Evolutionary conservation across 1,140 invertebrate species (phyloP).

Genomic region (Euwallacea fornicatus): DNA sequence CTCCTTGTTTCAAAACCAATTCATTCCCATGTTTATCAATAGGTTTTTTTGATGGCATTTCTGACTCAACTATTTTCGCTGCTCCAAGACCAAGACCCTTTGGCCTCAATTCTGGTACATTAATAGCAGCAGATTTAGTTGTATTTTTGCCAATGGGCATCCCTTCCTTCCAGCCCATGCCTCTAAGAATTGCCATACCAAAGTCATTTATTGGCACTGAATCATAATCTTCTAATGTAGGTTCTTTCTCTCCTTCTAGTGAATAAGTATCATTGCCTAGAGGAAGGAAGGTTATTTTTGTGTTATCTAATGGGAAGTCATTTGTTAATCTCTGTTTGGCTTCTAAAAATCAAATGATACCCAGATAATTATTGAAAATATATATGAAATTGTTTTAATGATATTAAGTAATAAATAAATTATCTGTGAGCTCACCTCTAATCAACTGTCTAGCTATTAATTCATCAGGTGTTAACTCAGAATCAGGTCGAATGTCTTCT

Average conservation of each 20-base stretch:
- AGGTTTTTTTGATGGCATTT: conserved; percentile 54
- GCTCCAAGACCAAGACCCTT: conserved; percentile 92
- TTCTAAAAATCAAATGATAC: conserved; percentile 33
- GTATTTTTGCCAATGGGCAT: conserved; percentile 69
- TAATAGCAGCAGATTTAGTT: conserved; percentile 57
- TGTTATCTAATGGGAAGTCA: conserved; percentile 24
- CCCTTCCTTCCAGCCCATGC: conserved; percentile 89
- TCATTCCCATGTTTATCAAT: conserved; percentile 56
- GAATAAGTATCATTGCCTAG: conserved; percentile 36
- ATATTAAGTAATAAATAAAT: neutral
- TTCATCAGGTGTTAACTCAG: conserved; percentile 57
- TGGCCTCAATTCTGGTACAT: conserved; percentile 65
- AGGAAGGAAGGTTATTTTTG: conserved; percentile 42
- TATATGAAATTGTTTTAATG: neutral
- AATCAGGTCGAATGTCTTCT: conserved; percentile 48
- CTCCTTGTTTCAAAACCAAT: conserved; percentile 59
- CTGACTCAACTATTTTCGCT: conserved; percentile 64
- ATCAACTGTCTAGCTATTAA: conserved; percentile 57
- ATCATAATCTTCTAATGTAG: conserved; percentile 87
- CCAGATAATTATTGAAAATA: neutral
- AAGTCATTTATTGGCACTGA: conserved; percentile 83
- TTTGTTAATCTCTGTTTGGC: conserved; percentile 49
- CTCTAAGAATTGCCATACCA: conserved; percentile 89
- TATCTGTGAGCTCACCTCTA: conserved; percentile 37
- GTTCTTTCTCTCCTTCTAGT: conserved; percentile 52